phyloP scores from a whole-genome alignment of 2,113 vertebrate species.

The Seriola aureovittata region DNA sequence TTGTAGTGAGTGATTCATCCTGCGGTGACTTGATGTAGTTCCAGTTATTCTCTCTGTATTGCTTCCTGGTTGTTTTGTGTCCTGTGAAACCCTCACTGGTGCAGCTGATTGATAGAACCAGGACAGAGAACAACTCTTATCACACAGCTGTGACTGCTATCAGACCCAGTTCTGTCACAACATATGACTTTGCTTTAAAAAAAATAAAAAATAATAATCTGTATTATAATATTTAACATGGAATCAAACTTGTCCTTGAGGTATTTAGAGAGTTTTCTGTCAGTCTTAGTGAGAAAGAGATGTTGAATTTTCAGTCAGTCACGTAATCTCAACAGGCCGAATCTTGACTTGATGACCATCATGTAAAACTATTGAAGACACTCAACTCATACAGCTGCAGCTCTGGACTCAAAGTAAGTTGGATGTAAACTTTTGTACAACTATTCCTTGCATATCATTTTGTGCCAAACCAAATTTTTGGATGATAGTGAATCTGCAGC shows the following conservation, averaged over 20 bases:
- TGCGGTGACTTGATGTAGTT: constrained; percentile 34
- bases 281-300: constrained; percentile 7
- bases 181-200: constrained; percentile 50
- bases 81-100: constrained; percentile 54
- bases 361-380: constrained; percentile 18
- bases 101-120: constrained; percentile 78
- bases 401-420: not conserved
- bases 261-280: constrained; percentile 31
- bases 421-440: constrained; percentile 14
- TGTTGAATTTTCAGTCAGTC: constrained; percentile 28
- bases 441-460: not conserved
- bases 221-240: constrained; percentile 57
- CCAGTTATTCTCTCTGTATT: constrained; percentile 60
- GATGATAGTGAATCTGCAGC: not conserved
- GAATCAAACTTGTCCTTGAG: constrained; percentile 38
- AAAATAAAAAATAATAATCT: constrained; percentile 36
- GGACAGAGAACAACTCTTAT: constrained; percentile 63
- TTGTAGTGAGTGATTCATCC: constrained; percentile 51
- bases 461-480: not conserved
- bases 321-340: constrained; percentile 35
- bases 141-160: constrained; percentile 52
- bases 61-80: constrained; percentile 52
- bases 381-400: not conserved
- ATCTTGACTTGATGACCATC: constrained; percentile 22
- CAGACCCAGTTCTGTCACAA: constrained; percentile 82